Evolutionary conservation across 1,140 invertebrate species (phyloP).

Genomic region (Drosophila mojavensis): DNA sequence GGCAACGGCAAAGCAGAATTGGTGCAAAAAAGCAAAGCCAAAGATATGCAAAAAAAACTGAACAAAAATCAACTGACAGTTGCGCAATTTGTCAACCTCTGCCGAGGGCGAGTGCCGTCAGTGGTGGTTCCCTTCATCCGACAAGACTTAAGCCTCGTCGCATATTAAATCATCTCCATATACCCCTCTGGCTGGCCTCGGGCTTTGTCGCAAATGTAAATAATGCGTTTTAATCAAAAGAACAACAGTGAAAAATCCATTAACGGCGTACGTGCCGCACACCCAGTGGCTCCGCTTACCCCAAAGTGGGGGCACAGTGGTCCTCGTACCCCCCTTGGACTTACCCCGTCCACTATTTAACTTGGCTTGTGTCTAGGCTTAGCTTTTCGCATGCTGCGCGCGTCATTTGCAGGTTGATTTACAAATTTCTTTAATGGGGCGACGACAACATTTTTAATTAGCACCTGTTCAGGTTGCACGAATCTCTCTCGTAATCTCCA

Average conservation of each 20-base stretch:
- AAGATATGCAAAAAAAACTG: conserved; percentile 35
- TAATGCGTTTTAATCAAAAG: conserved; percentile 78
- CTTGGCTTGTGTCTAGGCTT: conserved; percentile 11
- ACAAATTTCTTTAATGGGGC: conserved; percentile 78
- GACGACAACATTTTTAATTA: conserved; percentile 81
- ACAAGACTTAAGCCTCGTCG: conserved; percentile 33
- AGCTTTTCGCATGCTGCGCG: conserved; percentile 47
- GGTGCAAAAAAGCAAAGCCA: conserved; percentile 2
- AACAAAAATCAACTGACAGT: conserved; percentile 24
- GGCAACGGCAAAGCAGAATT: conserved; percentile 63
- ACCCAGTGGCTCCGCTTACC: conserved; percentile 15
- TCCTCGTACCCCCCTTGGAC: no score
- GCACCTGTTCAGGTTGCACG: conserved; percentile 58
- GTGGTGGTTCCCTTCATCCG: conserved; percentile 12
- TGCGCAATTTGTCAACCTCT: conserved; percentile 73
- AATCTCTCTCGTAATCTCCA: conserved; percentile 57
- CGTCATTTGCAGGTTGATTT: conserved; percentile 66
- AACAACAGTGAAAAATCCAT: conserved; percentile 70
- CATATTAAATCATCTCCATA: conserved; percentile 39
- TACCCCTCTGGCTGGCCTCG: not conserved
- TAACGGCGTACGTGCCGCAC: conserved; percentile 65
- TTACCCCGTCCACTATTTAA: no score
- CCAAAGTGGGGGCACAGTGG: conserved; percentile 3
- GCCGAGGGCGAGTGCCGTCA: conserved; percentile 4
- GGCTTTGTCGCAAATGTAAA: conserved; percentile 66